Percentiles rank a stretch among this genome's conserved stretches.
Evolutionary conservation across 2,113 vertebrate genomes (phyloP).

Genomic region (Rattus rattus): DNA sequence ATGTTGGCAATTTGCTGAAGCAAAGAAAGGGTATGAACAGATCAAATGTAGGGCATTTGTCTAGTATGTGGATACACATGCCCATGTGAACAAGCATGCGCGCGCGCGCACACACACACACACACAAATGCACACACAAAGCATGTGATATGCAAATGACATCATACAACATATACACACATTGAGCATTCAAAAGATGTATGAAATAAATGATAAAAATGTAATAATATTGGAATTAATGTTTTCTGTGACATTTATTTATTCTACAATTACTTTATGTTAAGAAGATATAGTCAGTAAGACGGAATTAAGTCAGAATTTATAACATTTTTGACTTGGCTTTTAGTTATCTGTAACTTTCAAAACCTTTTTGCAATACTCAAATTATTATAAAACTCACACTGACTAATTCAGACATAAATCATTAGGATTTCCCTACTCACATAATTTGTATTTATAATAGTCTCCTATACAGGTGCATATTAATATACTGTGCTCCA

Average conservation of each 20-base stretch:
- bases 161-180: not conserved
- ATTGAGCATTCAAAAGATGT: not conserved
- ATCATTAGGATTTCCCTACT: not conserved
- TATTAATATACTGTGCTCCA: not conserved
- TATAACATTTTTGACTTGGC: not conserved
- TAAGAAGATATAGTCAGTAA: not conserved
- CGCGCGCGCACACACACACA: not conserved
- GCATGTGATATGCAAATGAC: not conserved
- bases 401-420: not conserved
- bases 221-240: not conserved
- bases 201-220: not conserved
- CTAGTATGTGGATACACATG: not conserved
- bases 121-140: not conserved
- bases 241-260: not conserved
- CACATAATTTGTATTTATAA: not conserved
- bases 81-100: fast-evolving
- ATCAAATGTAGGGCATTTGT: not conserved
- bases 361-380: not conserved
- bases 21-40: too few relatives aligned
- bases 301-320: not conserved
- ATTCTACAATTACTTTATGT: not conserved
- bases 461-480: not conserved
- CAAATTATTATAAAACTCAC: not conserved
- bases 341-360: not conserved
- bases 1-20: not conserved